These are phyloP conservation scores for Actinemys pallida DNA, from an alignment of 2,113 vertebrate species.

Conservation along the genomic window DNA sequence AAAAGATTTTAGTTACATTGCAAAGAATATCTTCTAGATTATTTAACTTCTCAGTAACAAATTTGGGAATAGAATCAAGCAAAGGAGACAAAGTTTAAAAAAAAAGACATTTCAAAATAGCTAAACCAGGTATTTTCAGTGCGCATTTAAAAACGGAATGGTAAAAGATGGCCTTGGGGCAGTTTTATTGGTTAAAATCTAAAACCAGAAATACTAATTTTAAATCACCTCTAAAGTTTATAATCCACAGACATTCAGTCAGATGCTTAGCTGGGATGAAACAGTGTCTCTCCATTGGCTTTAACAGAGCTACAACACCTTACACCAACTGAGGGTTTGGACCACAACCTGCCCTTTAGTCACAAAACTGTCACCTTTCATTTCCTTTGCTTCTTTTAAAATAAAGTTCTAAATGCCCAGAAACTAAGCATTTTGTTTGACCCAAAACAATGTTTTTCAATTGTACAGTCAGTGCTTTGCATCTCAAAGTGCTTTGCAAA, in stretches of 20 bases:
- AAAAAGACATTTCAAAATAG: not conserved
- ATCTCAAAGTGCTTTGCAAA: not conserved
- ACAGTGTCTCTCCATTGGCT: not conserved
- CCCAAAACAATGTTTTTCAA: not conserved
- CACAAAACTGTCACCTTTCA: not conserved
- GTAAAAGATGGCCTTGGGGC: not conserved
- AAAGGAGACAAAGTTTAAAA: not conserved
- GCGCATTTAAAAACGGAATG: not conserved
- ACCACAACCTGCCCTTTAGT: not conserved
- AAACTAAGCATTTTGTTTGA: not conserved
- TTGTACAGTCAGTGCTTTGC: not conserved
- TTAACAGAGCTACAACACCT: not conserved
- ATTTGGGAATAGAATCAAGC: not conserved
- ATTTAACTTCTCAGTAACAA: not conserved
- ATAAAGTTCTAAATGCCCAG: not conserved
- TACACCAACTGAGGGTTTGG: not conserved
- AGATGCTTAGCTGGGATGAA: not conserved
- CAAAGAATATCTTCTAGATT: not conserved
- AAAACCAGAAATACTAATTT: not conserved
- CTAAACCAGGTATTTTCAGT: not conserved
- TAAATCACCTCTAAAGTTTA: not conserved
- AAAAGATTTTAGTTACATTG: not conserved
- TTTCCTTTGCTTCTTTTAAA: not conserved
- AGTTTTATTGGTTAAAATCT: not conserved
- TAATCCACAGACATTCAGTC: not conserved